These are phyloP conservation scores for Anguilla japonica DNA, from an alignment of 2,113 vertebrate genomes.

Conservation along the genomic window DNA sequence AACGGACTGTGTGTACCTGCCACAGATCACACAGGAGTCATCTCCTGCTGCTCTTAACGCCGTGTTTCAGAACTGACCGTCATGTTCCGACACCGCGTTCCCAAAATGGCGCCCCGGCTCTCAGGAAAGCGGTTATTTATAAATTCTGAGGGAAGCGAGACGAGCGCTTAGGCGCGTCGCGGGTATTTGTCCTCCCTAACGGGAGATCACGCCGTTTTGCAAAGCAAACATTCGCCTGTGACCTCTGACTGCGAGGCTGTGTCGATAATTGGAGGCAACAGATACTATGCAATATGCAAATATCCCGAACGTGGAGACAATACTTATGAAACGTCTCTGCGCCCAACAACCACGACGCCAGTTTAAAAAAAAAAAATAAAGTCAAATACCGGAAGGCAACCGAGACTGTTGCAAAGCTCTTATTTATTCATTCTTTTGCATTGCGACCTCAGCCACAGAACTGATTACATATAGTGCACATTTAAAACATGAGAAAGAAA, in stretches of 20 bases:
- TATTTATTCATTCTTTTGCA: not conserved
- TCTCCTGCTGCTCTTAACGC: not conserved
- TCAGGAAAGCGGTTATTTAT: not conserved
- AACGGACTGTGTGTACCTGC: not conserved
- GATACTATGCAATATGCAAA: slow-evolving; percentile 64
- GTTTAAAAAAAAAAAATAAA: slow-evolving; percentile 19
- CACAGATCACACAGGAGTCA: not conserved
- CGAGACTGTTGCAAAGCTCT: not conserved
- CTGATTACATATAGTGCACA: not conserved
- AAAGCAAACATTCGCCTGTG: slow-evolving; percentile 54
- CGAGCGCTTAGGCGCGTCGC: not conserved
- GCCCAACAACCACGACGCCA: slow-evolving; percentile 10
- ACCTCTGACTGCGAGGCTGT: slow-evolving; percentile 60
- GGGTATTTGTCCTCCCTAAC: not conserved
- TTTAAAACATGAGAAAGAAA: not conserved
- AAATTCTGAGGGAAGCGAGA: not conserved
- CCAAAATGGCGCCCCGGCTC: not conserved
- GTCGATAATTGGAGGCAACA: slow-evolving; percentile 69
- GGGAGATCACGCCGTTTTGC: slow-evolving; percentile 2
- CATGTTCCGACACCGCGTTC: not conserved
- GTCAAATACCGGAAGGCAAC: slow-evolving; percentile 11
- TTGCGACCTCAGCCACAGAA: not conserved
- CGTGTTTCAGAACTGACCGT: not conserved
- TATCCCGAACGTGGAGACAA: slow-evolving; percentile 54
- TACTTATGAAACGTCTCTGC: slow-evolving; percentile 44